phyloP scores from a whole-genome alignment of 2,797 vertebrate species.

The Halcyon smyrnensis region DNA sequence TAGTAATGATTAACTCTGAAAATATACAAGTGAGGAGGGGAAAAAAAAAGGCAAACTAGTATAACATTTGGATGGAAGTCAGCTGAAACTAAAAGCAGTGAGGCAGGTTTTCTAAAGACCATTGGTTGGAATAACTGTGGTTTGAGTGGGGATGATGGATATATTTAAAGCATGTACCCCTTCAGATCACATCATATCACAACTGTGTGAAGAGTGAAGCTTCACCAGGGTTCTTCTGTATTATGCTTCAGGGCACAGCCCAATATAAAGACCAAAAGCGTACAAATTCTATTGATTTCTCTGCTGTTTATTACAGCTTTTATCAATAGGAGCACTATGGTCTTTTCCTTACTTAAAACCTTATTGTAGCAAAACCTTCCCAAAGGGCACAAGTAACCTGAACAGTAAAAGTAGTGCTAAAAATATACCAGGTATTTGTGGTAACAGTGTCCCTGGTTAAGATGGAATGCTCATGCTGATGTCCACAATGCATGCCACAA shows the following conservation, averaged over 20 bases:
- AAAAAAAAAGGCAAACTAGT: neutral
- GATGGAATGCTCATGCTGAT: neutral
- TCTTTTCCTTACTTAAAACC: neutral
- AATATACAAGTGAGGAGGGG: neutral
- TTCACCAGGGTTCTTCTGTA: neutral
- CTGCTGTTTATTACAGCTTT: neutral
- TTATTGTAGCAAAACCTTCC: neutral
- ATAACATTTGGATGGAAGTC: neutral
- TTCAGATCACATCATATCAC: neutral
- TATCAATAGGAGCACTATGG: neutral
- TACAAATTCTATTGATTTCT: neutral
- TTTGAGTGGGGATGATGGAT: neutral
- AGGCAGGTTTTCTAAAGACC: neutral
- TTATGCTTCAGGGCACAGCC: neutral
- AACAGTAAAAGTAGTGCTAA: neutral
- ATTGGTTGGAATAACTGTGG: neutral
- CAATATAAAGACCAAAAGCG: neutral
- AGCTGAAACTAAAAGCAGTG: neutral
- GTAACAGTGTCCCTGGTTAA: neutral
- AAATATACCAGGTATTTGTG: fast-evolving
- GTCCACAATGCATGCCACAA: neutral
- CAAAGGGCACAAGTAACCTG: neutral
- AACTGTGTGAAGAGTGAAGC: neutral
- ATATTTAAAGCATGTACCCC: neutral
- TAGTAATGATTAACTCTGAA: neutral